Evolutionary conservation across 2,888 invertebrate genomes (phyloP).

Genomic region (Pammene aurita): DNA sequence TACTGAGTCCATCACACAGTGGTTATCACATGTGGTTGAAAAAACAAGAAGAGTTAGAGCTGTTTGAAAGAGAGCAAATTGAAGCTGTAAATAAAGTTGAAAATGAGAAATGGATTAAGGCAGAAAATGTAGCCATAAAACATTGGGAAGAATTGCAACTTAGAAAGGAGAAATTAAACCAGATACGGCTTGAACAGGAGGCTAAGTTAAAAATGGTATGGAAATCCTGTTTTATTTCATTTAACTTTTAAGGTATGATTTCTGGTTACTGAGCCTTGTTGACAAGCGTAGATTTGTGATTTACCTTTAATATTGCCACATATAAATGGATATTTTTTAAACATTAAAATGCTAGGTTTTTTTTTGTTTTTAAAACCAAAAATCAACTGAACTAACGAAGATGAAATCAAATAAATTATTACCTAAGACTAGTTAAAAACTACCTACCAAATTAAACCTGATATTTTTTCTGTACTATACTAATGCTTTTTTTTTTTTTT

Average conservation of each 20-base stretch:
- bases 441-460: too few species aligned
- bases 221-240: slow-evolving; percentile 14
- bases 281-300: too few species aligned
- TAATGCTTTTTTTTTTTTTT: too few species aligned
- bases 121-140: slow-evolving; percentile 85
- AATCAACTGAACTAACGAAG: too few species aligned
- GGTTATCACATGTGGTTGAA: slow-evolving; percentile 79
- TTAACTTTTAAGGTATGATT: neutral
- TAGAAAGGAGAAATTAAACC: slow-evolving; percentile 79
- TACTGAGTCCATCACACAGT: slow-evolving; percentile 53
- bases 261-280: neutral
- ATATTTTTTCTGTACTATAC: too few species aligned
- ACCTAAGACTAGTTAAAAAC: too few species aligned
- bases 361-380: too few species aligned
- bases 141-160: slow-evolving; percentile 86
- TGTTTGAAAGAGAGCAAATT: slow-evolving; percentile 81
- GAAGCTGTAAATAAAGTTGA: slow-evolving; percentile 79
- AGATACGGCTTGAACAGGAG: slow-evolving; percentile 84
- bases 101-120: slow-evolving; percentile 86
- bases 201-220: slow-evolving; percentile 77
- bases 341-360: too few species aligned
- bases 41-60: slow-evolving; percentile 80
- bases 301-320: too few species aligned
- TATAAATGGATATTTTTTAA: too few species aligned
- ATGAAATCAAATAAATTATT: too few species aligned